Evolutionary conservation across 2,113 vertebrate genomes (phyloP), one percentile per base, ranked within the genome.

Genomic region (Pterocles gutturalis): DNA sequence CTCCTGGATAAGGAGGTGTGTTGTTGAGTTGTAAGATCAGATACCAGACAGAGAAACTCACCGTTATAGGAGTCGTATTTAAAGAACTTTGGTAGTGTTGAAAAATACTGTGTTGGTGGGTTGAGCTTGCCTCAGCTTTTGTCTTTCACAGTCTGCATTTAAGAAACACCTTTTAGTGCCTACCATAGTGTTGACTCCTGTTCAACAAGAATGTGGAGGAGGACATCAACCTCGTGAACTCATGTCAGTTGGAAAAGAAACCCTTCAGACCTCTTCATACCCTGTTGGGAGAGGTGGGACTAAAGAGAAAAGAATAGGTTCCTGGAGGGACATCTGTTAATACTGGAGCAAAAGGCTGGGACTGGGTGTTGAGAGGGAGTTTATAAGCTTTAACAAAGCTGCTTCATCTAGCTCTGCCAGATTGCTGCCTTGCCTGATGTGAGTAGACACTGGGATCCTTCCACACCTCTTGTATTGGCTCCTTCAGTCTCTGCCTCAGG

Each of bases 401-500:
- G 1, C 45, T 86, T 80, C 29, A 55, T 92, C 49, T 58, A 53
- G 5, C 36, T 84, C 16, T 88, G 33, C 34, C 31, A 54, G 22
- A 38, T 2, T 76, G 48, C 36, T 67, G 34, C 36, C 64, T 87
- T 81, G 43, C 36, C 83, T 53, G 49, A 34, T 67, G 28, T 79
- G n/a, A 80, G 26, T 22, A 87, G 34, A 46, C 25, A 14, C 10
- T 38, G 85, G 31, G 83, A 70, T 96, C 55, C 79, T 93, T 96
- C 54, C 61, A 62, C 54, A 67, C n/a, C 38, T 85, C 61, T 83
- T 5, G 2, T 70, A 41, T 45, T 29, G 25, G 55, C 60, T 89
- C 19, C 53, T 94, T 93, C 66, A 82, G 19, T 64, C 45, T 94
- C 78, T 95, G 87, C 89, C 73, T 88, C 38, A 62, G 87, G 65